Conservation (phyloP, 2,797 vertebrate species). For the Scomberomorus guttatus region DNA sequence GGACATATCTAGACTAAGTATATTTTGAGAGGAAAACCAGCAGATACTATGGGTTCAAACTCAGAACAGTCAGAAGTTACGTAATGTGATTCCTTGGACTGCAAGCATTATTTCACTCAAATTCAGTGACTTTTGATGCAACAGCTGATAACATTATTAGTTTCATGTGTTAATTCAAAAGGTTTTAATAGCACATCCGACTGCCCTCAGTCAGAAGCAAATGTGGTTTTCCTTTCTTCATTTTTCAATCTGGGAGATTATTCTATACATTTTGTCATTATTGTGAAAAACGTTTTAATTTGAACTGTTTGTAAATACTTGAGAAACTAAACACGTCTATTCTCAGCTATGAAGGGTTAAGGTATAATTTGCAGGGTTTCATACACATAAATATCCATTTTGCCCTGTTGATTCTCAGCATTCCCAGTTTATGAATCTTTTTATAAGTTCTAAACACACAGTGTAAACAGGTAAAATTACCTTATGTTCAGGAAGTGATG, state of each 20-base stretch:
- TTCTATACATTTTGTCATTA: neutral
- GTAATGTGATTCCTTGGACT: neutral
- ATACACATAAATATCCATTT: neutral
- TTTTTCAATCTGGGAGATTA: neutral
- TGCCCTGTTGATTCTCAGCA: neutral
- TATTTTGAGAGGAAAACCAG: neutral
- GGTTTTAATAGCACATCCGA: neutral
- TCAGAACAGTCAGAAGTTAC: neutral
- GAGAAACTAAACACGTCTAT: constrained; percentile 11
- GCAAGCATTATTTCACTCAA: neutral
- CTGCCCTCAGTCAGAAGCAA: neutral
- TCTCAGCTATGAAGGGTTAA: neutral
- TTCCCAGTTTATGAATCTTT: neutral
- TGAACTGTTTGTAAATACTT: neutral
- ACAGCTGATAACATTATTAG: neutral
- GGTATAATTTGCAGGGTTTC: neutral
- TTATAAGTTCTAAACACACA: neutral
- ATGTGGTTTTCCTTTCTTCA: neutral
- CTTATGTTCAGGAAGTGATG: constrained; percentile 10
- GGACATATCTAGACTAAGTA: neutral
- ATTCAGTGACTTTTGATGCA: constrained; percentile 4
- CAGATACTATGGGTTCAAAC: neutral
- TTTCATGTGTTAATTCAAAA: neutral
- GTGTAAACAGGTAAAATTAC: constrained; percentile 2
- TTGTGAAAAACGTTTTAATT: constrained; percentile 1